Conservation (phyloP, 2,888 invertebrate species). For the Spisula subtruncata region DNA sequence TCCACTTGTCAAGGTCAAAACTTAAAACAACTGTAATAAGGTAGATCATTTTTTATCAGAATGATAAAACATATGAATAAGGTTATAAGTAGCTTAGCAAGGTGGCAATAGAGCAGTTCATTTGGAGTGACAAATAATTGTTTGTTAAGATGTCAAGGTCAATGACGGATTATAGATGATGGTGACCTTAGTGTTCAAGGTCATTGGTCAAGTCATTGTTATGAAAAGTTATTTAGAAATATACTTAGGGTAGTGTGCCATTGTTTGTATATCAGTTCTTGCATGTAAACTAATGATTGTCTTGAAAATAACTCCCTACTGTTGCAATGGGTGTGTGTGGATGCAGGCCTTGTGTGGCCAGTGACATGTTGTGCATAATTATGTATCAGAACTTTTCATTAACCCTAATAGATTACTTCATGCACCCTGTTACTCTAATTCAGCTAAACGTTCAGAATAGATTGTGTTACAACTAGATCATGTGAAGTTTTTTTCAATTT, state of each 20-base stretch:
- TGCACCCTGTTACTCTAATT: too few relatives aligned
- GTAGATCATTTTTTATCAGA: too few relatives aligned
- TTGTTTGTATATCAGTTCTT: neutral
- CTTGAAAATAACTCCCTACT: neutral
- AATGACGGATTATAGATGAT: neutral
- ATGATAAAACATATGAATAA: too few relatives aligned
- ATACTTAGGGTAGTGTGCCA: neutral
- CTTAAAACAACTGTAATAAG: neutral
- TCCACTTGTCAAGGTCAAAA: neutral
- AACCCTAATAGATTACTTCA: too few relatives aligned
- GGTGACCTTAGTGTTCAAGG: neutral
- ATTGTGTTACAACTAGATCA: too few relatives aligned
- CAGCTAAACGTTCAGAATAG: too few relatives aligned
- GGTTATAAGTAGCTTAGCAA: too few relatives aligned
- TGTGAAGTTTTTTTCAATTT: too few relatives aligned
- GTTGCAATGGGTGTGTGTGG: neutral
- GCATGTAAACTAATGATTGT: constrained; percentile 1
- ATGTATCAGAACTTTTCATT: neutral
- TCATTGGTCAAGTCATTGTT: neutral
- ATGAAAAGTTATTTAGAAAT: neutral
- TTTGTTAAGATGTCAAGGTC: neutral
- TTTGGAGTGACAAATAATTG: neutral
- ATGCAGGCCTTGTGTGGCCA: neutral
- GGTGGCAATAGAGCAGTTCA: too few relatives aligned
- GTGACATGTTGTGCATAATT: neutral